Evolutionary conservation across 2,113 vertebrate genomes (phyloP).

Genomic region (Osmerus eperlanus): DNA sequence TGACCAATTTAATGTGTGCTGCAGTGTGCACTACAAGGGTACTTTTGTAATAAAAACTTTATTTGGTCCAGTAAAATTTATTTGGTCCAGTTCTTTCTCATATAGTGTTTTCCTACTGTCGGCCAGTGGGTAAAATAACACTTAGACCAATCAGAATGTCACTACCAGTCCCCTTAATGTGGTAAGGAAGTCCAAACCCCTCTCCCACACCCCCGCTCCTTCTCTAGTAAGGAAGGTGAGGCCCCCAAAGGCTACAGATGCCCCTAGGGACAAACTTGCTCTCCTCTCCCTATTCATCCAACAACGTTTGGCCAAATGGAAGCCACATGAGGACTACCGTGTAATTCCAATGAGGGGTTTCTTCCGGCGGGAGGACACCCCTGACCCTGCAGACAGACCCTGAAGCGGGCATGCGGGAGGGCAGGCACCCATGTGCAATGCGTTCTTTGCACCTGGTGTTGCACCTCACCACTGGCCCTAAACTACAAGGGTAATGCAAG

Average conservation of each 20-base stretch:
- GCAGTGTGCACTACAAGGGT: no score
- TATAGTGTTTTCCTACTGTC: neutral
- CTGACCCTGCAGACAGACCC: conserved; percentile 38
- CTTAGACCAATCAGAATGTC: conserved; percentile 12
- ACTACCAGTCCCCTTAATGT: neutral
- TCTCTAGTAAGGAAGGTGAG: conserved; percentile 15
- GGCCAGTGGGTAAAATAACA: conserved; percentile 22
- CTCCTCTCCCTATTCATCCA: conserved; percentile 52
- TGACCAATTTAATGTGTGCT: neutral
- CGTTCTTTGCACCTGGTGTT: conserved; percentile 51
- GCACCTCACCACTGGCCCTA: conserved; percentile 18
- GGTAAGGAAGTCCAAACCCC: conserved; percentile 3
- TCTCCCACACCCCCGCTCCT: conserved; percentile 13
- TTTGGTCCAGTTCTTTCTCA: neutral
- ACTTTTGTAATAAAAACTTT: no score
- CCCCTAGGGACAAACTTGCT: neutral
- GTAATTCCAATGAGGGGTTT: conserved; percentile 62
- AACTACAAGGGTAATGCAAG: conserved; percentile 1
- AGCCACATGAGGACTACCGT: conserved; percentile 62
- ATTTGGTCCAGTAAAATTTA: no score
- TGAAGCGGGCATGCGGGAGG: conserved; percentile 28
- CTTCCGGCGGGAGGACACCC: conserved; percentile 54
- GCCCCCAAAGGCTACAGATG: conserved; percentile 22
- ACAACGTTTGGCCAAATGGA: conserved; percentile 58
- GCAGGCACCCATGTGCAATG: conserved; percentile 26